Evolutionary conservation across 2,113 vertebrate species (phyloP).

Genomic region (Corvus hawaiiensis): DNA sequence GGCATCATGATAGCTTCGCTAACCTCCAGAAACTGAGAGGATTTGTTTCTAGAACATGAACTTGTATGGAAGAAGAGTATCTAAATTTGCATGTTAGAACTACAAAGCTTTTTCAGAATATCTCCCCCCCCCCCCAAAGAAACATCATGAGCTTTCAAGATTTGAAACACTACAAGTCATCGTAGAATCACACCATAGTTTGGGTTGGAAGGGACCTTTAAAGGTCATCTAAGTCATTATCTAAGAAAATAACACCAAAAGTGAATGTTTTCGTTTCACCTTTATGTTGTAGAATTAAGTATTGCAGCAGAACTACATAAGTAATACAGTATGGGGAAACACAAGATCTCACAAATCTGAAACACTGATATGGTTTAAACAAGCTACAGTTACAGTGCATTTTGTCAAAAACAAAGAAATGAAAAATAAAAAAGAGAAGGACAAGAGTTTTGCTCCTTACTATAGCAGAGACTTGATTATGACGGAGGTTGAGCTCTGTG

Average conservation of each 20-base stretch:
- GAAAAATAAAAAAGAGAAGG: not conserved
- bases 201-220: not conserved
- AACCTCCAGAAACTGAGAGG: not conserved
- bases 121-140: fast-evolving
- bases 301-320: not conserved
- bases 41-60: not conserved
- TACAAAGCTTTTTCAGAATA: not conserved
- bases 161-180: not conserved
- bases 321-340: not conserved
- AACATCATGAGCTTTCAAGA: not conserved
- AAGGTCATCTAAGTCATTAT: not conserved
- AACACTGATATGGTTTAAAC: not conserved
- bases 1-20: not conserved
- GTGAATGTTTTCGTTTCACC: not conserved
- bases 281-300: not conserved
- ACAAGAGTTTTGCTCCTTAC: conserved; percentile 72
- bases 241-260: not conserved
- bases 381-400: not conserved
- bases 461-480: conserved; percentile 85
- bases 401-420: not conserved
- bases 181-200: not conserved
- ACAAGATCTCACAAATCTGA: not conserved
- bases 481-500: conserved; percentile 87
- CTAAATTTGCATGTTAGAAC: not conserved
- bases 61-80: not conserved